phyloP scores from a whole-genome alignment of 2,888 invertebrate genomes.

The Rhagium mordax region DNA sequence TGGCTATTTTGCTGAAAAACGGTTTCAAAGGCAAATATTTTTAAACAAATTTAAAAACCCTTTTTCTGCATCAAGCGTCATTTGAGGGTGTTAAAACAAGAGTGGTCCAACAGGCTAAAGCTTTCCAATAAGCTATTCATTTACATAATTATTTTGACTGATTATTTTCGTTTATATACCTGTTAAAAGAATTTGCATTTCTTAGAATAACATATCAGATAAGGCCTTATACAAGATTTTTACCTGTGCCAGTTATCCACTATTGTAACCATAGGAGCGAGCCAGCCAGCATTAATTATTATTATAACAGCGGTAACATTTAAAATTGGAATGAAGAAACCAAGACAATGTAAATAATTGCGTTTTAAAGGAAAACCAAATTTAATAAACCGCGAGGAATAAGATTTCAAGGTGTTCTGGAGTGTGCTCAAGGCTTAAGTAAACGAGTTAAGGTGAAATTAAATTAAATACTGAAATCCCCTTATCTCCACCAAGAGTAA shows the following conservation, averaged over 20 bases:
- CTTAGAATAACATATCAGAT: not conserved
- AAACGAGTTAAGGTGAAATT: not conserved
- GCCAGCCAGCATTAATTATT: too few relatives aligned
- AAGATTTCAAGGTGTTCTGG: not conserved
- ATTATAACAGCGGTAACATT: not conserved
- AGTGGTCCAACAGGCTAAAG: too few relatives aligned
- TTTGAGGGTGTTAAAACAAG: too few relatives aligned
- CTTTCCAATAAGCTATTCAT: not conserved
- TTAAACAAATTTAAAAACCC: too few relatives aligned
- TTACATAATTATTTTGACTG: not conserved
- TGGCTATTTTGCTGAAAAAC: too few relatives aligned
- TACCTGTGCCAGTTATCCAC: not conserved
- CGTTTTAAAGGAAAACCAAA: not conserved
- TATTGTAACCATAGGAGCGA: too few relatives aligned
- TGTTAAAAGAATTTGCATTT: slow-evolving; percentile 1
- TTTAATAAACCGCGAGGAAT: not conserved
- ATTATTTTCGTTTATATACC: not conserved
- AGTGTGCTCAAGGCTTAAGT: not conserved
- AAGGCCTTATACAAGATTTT: not conserved
- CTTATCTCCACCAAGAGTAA: not conserved
- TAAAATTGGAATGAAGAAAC: not conserved
- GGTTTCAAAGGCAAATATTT: too few relatives aligned
- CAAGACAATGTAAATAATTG: not conserved
- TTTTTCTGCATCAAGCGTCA: too few relatives aligned
- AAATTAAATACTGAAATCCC: not conserved